Evolutionary conservation across 37 sponge, comb jelly and placozoan species (phyloP).

Genomic region (Crambe crambe): DNA sequence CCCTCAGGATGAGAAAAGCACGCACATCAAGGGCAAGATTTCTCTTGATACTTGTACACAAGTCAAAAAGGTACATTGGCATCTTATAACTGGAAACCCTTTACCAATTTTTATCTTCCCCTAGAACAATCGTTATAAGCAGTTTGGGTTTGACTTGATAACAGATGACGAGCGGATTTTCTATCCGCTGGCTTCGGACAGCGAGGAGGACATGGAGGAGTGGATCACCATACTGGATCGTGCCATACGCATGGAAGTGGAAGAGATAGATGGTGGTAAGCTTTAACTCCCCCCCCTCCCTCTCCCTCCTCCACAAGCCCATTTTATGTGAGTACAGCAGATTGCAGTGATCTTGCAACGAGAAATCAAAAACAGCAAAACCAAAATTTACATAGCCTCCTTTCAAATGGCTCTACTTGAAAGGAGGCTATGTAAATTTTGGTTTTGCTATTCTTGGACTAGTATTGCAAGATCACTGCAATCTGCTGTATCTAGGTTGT

Average conservation of each 20-base stretch:
- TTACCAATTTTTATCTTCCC: not conserved
- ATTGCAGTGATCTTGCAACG: too few relatives aligned
- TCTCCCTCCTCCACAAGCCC: not conserved
- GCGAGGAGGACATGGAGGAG: conserved; percentile 65
- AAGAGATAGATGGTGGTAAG: conserved; percentile 38
- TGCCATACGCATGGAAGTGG: conserved; percentile 54
- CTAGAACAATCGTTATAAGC: conserved; percentile 49
- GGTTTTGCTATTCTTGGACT: too few relatives aligned
- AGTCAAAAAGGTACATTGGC: conserved; percentile 47
- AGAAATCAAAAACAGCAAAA: too few relatives aligned
- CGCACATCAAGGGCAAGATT: conserved; percentile 38
- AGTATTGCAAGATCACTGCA: too few relatives aligned
- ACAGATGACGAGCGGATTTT: conserved; percentile 58
- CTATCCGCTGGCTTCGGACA: conserved; percentile 66
- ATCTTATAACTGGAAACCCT: too few relatives aligned
- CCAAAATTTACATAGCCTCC: too few relatives aligned
- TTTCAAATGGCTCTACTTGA: too few relatives aligned
- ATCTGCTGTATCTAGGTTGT: too few relatives aligned
- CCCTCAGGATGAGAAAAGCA: conserved; percentile 49
- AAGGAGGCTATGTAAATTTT: too few relatives aligned
- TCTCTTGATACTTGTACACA: conserved; percentile 59
- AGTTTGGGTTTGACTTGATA: conserved; percentile 66
- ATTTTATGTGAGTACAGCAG: not conserved
- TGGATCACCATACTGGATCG: conserved; percentile 61
- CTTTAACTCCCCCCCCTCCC: not conserved